Percentiles rank a stretch among this genome's conserved stretches.
These are phyloP conservation scores for Notoglanidium macrostoma DNA, from an alignment of 2,797 vertebrate species.

Conservation along the genomic window DNA sequence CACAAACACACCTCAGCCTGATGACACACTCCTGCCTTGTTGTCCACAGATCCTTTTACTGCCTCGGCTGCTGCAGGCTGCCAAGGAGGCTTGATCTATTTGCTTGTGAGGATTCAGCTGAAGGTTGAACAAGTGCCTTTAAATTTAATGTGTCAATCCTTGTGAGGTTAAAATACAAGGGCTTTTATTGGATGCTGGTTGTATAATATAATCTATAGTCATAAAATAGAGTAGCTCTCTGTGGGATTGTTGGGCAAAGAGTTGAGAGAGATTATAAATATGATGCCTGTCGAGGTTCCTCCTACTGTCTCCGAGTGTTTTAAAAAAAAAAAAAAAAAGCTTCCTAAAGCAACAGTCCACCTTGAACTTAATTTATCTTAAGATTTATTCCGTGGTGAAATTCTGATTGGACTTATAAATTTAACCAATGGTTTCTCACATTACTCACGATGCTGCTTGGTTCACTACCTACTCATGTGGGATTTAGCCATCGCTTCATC, in stretches of 20 bases:
- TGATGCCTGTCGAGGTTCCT: background rate
- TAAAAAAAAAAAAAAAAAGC: background rate
- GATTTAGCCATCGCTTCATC: background rate
- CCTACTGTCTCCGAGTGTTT: background rate
- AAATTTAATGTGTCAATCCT: slow-evolving; percentile 29
- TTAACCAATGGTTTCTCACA: background rate
- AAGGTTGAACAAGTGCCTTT: slow-evolving; percentile 40
- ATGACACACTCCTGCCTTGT: slow-evolving; percentile 39
- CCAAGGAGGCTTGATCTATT: slow-evolving; percentile 50
- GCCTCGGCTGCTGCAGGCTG: slow-evolving; percentile 40
- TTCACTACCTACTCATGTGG: background rate
- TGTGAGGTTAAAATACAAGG: slow-evolving; percentile 14
- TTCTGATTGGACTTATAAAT: background rate
- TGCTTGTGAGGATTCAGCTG: slow-evolving; percentile 4
- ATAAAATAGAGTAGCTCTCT: slow-evolving; percentile 13
- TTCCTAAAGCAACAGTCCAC: background rate
- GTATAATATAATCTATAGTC: slow-evolving; percentile 35
- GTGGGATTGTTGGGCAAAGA: background rate
- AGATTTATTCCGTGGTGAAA: background rate
- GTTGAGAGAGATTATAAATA: background rate
- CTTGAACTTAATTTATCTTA: background rate
- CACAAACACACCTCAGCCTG: slow-evolving; percentile 47
- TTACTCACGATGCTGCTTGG: background rate
- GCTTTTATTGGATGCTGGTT: slow-evolving; percentile 38
- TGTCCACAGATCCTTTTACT: slow-evolving; percentile 58